Conservation (phyloP, 1,140 invertebrate genomes). For the Ips typographus region DNA sequence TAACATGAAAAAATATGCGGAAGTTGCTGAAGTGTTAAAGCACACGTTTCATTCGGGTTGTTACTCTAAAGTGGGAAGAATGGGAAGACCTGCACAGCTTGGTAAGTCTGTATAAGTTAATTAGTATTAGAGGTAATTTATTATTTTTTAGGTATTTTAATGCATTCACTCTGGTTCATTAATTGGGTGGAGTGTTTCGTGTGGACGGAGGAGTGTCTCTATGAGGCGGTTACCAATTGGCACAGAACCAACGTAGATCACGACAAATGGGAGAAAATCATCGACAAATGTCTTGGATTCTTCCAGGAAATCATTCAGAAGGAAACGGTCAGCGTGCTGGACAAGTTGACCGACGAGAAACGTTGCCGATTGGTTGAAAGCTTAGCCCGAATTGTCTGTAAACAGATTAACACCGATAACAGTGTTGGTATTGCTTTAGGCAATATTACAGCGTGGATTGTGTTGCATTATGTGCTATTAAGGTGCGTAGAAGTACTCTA, state of each 20-base stretch:
- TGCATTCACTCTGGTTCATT: conserved; percentile 70
- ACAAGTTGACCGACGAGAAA: conserved; percentile 57
- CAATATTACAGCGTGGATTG: conserved; percentile 77
- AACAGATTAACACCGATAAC: conserved; percentile 70
- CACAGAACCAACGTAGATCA: conserved; percentile 50
- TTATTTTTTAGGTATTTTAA: conserved; percentile 55
- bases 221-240: conserved; percentile 55
- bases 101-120: conserved; percentile 34
- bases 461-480: conserved; percentile 76
- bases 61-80: conserved; percentile 42
- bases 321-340: conserved; percentile 59
- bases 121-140: neutral
- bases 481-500: conserved; percentile 53
- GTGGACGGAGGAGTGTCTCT: conserved; percentile 74
- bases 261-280: conserved; percentile 61
- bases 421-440: conserved; percentile 67
- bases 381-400: conserved; percentile 71
- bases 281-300: conserved; percentile 68
- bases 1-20: conserved; percentile 62
- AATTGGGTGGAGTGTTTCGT: conserved; percentile 66
- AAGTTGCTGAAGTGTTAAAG: conserved; percentile 65
- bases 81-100: conserved; percentile 58
- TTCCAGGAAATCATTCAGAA: conserved; percentile 66
- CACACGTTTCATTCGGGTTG: conserved; percentile 56
- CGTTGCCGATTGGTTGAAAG: conserved; percentile 70